A percentile compares a stretch with the other conserved stretches of the same genome.
Conservation (phyloP, 2,113 vertebrate species). For the Psephotus haematonotus region DNA sequence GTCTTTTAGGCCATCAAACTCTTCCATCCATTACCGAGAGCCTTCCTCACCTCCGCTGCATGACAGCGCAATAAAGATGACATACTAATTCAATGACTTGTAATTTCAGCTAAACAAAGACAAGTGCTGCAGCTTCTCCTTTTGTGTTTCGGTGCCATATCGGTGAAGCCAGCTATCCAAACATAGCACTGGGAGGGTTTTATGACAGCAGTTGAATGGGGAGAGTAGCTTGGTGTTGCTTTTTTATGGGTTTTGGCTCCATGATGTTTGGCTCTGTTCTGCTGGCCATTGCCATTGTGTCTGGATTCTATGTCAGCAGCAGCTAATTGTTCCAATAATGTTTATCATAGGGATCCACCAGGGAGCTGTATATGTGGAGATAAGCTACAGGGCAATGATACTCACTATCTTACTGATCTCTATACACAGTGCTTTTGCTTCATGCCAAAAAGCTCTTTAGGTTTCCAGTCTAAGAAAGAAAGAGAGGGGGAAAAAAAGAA, state of each 20-base stretch:
- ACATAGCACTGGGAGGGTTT: slow-evolving; percentile 82
- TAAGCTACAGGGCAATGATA: slow-evolving; percentile 85
- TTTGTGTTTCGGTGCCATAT: slow-evolving; percentile 83
- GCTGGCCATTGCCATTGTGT: slow-evolving; percentile 79
- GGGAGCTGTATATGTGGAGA: slow-evolving; percentile 88
- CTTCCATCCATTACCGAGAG: slow-evolving; percentile 82
- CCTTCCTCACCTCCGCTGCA: slow-evolving; percentile 78
- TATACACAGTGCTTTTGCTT: slow-evolving; percentile 77
- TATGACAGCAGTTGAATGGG: slow-evolving; percentile 82
- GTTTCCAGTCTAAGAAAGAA: slow-evolving; percentile 66
- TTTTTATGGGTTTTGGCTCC: slow-evolving; percentile 82
- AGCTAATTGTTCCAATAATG: slow-evolving; percentile 89
- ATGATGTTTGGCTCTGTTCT: slow-evolving; percentile 80
- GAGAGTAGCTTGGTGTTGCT: slow-evolving; percentile 78
- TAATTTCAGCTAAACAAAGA: slow-evolving; percentile 86
- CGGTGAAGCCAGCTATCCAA: slow-evolving; percentile 84
- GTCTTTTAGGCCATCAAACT: slow-evolving; percentile 82
- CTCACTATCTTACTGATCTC: slow-evolving; percentile 82
- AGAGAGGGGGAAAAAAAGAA: background rate
- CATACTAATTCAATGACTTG: slow-evolving; percentile 91
- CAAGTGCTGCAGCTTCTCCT: slow-evolving; percentile 79
- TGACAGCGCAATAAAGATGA: slow-evolving; percentile 90
- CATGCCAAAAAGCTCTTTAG: slow-evolving; percentile 80
- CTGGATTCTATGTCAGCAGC: slow-evolving; percentile 83
- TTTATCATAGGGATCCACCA: slow-evolving; percentile 86